Evolutionary conservation across 2,113 vertebrate genomes (phyloP), one percentile per base, ranked within the genome.

Genomic region (Vidua macroura): DNA sequence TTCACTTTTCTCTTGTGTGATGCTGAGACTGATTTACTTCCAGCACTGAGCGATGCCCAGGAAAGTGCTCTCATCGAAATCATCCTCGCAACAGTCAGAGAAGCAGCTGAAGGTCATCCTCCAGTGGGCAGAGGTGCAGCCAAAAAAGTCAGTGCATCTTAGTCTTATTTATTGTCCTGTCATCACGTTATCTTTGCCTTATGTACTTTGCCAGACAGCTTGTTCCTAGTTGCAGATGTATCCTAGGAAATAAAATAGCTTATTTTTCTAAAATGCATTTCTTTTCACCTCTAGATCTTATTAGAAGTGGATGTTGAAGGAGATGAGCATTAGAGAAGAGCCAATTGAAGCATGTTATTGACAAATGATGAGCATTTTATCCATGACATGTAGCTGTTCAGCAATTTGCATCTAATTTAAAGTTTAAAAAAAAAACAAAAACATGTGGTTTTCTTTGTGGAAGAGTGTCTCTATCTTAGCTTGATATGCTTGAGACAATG

Each of bases 41-140:
- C 66, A 99, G 98, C 93, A 76, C 92, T 98, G 68, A 98, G 95
- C 2, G 84, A 83, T 74, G 95, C 93, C 72, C 98, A 99, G 68
- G 94, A 98, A 91, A 95, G 67, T 1, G 92, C 97, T 52, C 98
- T 99, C 10, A 97, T 98, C 3, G 99, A 99, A 97, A 97, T 99
- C 53, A 94, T 99, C 77, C 91, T 98, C 1, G 98, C 98, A 7
- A 98, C 98, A 1, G 97, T 98, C 41, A 98, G 98, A 95, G 98
- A 99, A 97, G 98, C 98, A 51, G 98, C 98, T 52, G 98, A 99
- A 93, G 98, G 98, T 30, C 98, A 98, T 48, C 97, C 96, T 49
- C 97, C 98, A 83, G 97, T 97, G 20, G 98, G 99, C 62, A 98
- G 99, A 97, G 98, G 97, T 21, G 97, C 98, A 80, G 94, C 97